phyloP scores from a whole-genome alignment of 2,113 vertebrate species.

The Prionailurus viverrinus region DNA sequence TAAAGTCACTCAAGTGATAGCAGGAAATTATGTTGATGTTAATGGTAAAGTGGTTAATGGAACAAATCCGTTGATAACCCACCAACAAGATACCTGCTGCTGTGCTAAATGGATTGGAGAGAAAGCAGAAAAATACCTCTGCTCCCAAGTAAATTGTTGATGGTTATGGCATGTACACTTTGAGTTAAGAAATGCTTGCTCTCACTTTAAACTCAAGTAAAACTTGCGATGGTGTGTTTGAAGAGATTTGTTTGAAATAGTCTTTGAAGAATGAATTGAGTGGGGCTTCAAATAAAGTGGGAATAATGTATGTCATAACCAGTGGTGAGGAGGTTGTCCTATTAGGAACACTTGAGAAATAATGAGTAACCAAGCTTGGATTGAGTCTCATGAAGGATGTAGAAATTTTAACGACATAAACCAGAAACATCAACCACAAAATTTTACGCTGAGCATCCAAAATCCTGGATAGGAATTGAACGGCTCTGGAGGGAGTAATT shows the following conservation, averaged over 20 bases:
- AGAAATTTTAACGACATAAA: constrained; percentile 44
- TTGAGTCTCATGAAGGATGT: constrained; percentile 38
- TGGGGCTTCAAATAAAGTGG: constrained; percentile 43
- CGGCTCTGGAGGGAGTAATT: neutral
- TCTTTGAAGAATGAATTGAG: constrained; percentile 52
- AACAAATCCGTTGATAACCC: neutral
- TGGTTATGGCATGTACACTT: neutral
- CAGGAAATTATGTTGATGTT: constrained; percentile 5
- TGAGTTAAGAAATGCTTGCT: constrained; percentile 56
- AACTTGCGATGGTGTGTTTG: constrained; percentile 25
- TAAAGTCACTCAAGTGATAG: neutral
- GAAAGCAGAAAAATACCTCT: neutral
- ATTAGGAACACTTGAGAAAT: constrained; percentile 6
- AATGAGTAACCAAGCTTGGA: constrained; percentile 24
- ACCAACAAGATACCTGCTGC: neutral
- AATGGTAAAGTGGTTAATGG: neutral
- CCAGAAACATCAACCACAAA: neutral
- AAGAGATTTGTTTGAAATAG: constrained; percentile 47
- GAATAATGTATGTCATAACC: neutral
- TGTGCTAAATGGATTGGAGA: neutral
- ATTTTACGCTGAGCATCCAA: constrained; percentile 55
- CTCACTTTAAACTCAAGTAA: constrained; percentile 52
- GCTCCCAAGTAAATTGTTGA: neutral
- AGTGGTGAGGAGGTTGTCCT: neutral
- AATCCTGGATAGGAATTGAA: constrained; percentile 31